Evolutionary conservation across 2,113 vertebrate species (phyloP), one percentile per base, ranked within the genome.

Genomic region (Pseudolaguvia tuberculata): DNA sequence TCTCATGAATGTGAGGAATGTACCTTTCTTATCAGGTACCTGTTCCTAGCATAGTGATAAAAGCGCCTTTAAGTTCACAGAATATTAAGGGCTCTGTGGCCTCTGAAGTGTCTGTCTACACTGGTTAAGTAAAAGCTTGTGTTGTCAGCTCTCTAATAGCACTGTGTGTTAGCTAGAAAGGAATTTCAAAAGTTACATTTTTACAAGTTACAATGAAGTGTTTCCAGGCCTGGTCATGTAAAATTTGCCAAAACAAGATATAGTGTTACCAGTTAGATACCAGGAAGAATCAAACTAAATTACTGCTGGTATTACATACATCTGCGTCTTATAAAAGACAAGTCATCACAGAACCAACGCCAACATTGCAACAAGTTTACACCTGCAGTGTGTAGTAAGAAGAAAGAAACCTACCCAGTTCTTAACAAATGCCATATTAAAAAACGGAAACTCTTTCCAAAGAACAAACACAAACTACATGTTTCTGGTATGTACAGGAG

Each of bases 21-120:
- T 47, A 59, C 13, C 23, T 57, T 53, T 15, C 51, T 81, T 84
- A 82, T 84, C 83, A 72, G 53, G n/a, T 17, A 78, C 73, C 76
- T 68, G 73, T 65, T n/a, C 53, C 14, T 15, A 70, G 51, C 21
- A 50, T 35, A 5, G 23, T 18, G 78, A 82, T 82, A 84, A 82
- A 65, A 71, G 14, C 11, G 18, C 48, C 45, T 29, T 20, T 17
- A 47, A 42, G n/a, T 31, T 27, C 6, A 11, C 27, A 79, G 73
- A 21, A 55, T 61, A 11, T 58, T 58, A 57, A 58, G 65, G 76
- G 80, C 77, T 63, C 68, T 9, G 8, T 23, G 55, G 47, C 57
- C 50, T 51, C 10, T 65, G 23, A 66, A 20, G 2, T 29, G 7
- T 10, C 15, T 8, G 20, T 23, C 47, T 48, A 48, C 39, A 42